Conservation (phyloP, 2,797 vertebrate species). For the Kryptolebias ocellatus region DNA sequence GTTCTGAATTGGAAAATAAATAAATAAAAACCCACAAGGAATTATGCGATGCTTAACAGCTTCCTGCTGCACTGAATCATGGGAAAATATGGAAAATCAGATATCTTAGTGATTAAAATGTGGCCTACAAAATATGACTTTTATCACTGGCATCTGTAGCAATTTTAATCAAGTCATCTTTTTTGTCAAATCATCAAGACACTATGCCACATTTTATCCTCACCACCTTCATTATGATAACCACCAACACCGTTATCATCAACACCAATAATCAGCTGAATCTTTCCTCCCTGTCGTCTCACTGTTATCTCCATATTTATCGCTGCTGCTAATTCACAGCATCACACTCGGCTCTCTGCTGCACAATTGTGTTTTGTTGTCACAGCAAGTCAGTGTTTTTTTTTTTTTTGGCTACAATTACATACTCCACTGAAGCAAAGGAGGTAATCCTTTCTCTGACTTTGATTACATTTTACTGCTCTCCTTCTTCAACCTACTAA, state of each 20-base stretch:
- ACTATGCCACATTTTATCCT: constrained; percentile 68
- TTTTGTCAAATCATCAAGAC: constrained; percentile 56
- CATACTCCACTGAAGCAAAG: constrained; percentile 78
- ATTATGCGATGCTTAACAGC: constrained; percentile 40
- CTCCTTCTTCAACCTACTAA: constrained; percentile 55
- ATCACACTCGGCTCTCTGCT: constrained; percentile 46
- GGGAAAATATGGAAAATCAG: constrained; percentile 43
- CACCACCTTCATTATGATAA: constrained; percentile 72
- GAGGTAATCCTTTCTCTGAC: constrained; percentile 72
- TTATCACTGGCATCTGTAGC: constrained; percentile 65
- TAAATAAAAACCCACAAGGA: constrained; percentile 12
- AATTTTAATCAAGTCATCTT: constrained; percentile 75
- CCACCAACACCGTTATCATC: constrained; percentile 73
- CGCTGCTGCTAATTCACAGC: constrained; percentile 62
- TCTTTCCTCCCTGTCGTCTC: constrained; percentile 61
- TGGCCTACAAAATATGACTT: constrained; percentile 54
- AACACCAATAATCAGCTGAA: constrained; percentile 67
- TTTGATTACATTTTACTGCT: constrained; percentile 72
- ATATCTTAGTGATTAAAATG: constrained; percentile 64
- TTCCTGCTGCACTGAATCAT: constrained; percentile 29
- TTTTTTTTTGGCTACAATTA: constrained; percentile 68
- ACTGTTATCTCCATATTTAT: constrained; percentile 69
- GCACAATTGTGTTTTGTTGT: constrained; percentile 72
- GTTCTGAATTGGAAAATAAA: constrained; percentile 20
- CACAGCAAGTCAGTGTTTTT: constrained; percentile 41